A percentile compares a stretch with the other conserved stretches of the same genome.
Evolutionary conservation across 2,113 vertebrate species (phyloP).

Genomic region (Notarius quadriscutis): DNA sequence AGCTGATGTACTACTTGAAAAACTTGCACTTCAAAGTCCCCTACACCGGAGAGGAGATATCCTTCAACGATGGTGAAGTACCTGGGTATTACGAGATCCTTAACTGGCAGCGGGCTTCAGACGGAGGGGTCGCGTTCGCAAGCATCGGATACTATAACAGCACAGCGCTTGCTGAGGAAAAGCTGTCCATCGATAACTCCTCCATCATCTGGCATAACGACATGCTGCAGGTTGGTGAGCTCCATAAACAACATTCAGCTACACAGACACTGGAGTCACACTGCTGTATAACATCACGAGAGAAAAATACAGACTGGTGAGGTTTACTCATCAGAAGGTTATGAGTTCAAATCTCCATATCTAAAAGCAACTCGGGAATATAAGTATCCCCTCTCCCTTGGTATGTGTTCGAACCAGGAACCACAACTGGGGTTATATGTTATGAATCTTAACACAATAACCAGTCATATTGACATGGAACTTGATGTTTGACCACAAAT

Average conservation of each 20-base stretch:
- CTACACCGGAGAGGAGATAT: constrained; percentile 68
- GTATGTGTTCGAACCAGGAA: neutral
- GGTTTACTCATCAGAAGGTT: neutral
- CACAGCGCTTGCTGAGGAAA: constrained; percentile 50
- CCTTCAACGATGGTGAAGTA: constrained; percentile 72
- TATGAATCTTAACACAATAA: neutral
- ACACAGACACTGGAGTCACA: too few relatives aligned
- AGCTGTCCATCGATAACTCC: constrained; percentile 64
- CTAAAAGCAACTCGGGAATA: neutral
- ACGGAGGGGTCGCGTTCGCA: constrained; percentile 69
- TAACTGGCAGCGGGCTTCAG: constrained; percentile 75
- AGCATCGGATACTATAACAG: constrained; percentile 73
- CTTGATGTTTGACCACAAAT: neutral
- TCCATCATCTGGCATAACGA: constrained; percentile 79
- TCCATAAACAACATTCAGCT: neutral
- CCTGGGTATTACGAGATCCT: constrained; percentile 77
- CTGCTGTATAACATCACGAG: too few relatives aligned
- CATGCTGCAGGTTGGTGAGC: constrained; percentile 65
- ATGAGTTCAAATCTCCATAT: neutral
- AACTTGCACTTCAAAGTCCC: constrained; percentile 71
- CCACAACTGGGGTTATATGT: neutral
- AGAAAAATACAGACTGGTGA: neutral
- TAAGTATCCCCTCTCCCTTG: neutral
- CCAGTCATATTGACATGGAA: neutral
- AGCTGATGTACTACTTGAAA: constrained; percentile 84